These are phyloP conservation scores for Darevskia nairensis DNA, from an alignment of 2,797 vertebrate species.

Conservation along the genomic window DNA sequence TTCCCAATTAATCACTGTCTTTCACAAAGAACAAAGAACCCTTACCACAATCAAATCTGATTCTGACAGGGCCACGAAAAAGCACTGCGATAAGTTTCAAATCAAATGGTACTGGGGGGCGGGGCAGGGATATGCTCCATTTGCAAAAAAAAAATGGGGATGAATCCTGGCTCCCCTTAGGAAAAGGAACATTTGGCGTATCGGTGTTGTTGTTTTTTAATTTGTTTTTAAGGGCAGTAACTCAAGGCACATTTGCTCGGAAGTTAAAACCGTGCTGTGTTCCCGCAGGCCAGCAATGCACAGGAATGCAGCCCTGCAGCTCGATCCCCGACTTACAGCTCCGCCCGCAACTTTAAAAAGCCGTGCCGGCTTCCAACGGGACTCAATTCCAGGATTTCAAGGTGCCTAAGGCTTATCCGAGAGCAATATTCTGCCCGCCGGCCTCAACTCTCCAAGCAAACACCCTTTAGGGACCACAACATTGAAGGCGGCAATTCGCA, in stretches of 20 bases:
- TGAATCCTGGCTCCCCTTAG: not conserved
- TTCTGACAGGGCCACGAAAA: not conserved
- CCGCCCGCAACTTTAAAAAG: no score
- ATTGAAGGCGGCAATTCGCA: no score
- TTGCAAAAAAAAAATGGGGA: not conserved
- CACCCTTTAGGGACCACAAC: no score
- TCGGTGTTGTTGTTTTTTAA: not conserved
- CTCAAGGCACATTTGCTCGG: not conserved
- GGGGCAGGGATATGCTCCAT: not conserved
- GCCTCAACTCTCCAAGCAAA: no score
- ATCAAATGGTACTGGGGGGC: not conserved
- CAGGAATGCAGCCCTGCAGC: not conserved
- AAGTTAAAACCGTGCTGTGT: not conserved
- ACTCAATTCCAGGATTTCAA: no score
- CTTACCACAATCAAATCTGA: no score
- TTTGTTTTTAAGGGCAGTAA: not conserved
- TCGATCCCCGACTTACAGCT: no score
- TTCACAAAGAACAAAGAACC: not conserved
- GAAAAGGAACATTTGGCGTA: not conserved
- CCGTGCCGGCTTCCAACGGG: not conserved
- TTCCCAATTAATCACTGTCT: not conserved
- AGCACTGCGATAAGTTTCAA: not conserved
- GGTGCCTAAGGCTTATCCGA: no score
- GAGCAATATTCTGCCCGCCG: no score
- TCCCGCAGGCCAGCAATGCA: not conserved